phyloP scores from a whole-genome alignment of 2,888 invertebrate genomes.

The Ornithoptera alexandrae region DNA sequence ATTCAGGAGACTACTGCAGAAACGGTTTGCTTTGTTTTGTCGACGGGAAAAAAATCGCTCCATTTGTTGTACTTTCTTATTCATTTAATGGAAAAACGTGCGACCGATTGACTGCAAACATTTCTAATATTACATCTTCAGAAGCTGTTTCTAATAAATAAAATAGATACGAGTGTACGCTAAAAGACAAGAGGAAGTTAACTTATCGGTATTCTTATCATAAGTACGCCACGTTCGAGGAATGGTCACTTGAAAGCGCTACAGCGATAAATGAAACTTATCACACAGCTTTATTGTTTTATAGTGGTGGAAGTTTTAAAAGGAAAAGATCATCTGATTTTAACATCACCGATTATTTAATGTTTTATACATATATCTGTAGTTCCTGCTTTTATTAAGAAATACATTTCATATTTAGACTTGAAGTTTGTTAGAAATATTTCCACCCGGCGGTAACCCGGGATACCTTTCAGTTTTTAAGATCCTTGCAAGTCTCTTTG shows the following conservation, averaged over 20 bases:
- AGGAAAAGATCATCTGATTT: not conserved
- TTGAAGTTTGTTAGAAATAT: too few relatives aligned
- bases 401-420: too few relatives aligned
- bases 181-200: not conserved
- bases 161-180: slow-evolving; percentile 2
- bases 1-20: slow-evolving; percentile 3
- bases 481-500: too few relatives aligned
- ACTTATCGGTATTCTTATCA: slow-evolving; percentile 14
- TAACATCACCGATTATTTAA: not conserved
- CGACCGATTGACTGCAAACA: not conserved
- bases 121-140: not conserved
- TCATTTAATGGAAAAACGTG: not conserved
- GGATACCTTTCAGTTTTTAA: too few relatives aligned
- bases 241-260: slow-evolving; percentile 13
- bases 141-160: not conserved
- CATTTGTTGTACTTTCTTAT: not conserved
- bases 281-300: slow-evolving; percentile 2
- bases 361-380: too few relatives aligned
- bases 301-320: not conserved
- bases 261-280: slow-evolving; percentile 8
- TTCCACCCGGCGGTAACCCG: too few relatives aligned
- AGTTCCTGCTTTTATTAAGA: too few relatives aligned
- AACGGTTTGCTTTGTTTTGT: slow-evolving; percentile 7
- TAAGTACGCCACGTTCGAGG: not conserved
- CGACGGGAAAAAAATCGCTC: not conserved